Base-by-base conservation (phyloP, 1,140 invertebrate species). In the Diorhabda carinulata region DNA sequence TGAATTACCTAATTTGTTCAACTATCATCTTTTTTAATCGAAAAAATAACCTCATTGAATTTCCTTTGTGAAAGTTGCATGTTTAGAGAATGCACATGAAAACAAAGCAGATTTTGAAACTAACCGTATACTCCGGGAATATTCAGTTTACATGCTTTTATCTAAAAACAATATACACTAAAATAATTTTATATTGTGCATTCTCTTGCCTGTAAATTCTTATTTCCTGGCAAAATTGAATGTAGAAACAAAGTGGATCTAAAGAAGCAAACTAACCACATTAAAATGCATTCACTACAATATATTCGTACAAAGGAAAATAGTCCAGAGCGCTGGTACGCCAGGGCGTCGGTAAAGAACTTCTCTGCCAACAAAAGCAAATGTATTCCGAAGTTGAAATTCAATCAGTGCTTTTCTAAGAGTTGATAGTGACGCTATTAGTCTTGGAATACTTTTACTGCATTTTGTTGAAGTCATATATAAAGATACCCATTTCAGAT, bases 391-490 rank as follows among this genome's bases (percentile, higher is more conserved):
- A 52, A 52, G 47, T 52, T n/a, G 6, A 52, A 52, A 52, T 52
- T 52, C 47, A 52, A 52, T 52, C 47, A 52, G 47, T 8, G 47
- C 47, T 52, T 52, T 52, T n/a, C 47, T 52, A 52, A n/a, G 2
- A 52, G 47, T 52, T 52, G 47, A 52, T 52, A 52, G 47, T 52
- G 47, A 52, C 6, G 47, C 47, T 52, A 52, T 52, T 52, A 52
- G 47, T n/a, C 6, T n/a, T 52, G 47, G 47, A 52, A 52, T 52
- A 52, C 47, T 52, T 52, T 52, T n/a, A 52, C 6, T 52, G 47
- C 47, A 52, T n/a, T 52, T 52, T 52, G 47, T n/a, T n/a, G 47
- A 25, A 52, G 47, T 52, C 47, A 52, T 52, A 52, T 52, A 52
- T 52, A 52, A 52, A 52, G 47, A 52, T 52, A 52, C 47, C 25